These are phyloP conservation scores for Tiliacea citrago DNA, from an alignment of 2,888 invertebrate species.

Conservation along the genomic window DNA sequence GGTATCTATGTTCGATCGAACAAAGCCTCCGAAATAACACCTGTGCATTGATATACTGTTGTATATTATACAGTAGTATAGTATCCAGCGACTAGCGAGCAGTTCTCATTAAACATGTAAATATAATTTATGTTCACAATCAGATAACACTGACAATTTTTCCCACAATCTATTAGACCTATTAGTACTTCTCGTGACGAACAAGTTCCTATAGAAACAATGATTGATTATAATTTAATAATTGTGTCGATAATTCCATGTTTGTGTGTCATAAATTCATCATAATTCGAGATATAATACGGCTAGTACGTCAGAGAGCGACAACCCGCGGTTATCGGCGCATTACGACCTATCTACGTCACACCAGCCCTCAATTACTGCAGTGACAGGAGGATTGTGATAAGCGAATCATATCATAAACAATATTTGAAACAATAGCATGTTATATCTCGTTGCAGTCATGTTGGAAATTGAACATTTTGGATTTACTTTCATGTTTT, in stretches of 20 bases:
- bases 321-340: conserved; percentile 68
- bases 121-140: conserved; percentile 20
- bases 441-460: conserved; percentile 25
- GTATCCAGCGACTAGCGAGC: not conserved
- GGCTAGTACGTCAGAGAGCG: conserved; percentile 65
- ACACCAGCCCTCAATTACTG: conserved; percentile 62
- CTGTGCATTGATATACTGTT: no score
- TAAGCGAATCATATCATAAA: conserved; percentile 60
- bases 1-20: not conserved
- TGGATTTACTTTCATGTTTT: not conserved
- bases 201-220: conserved; percentile 56
- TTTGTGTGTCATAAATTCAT: conserved; percentile 60
- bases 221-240: conserved; percentile 57
- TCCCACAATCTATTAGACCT: conserved; percentile 38
- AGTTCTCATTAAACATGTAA: conserved; percentile 2
- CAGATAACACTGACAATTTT: conserved; percentile 28
- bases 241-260: conserved; percentile 54
- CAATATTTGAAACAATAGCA: conserved; percentile 44
- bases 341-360: conserved; percentile 68
- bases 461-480: conserved; percentile 20
- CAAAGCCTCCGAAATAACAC: conserved; percentile 19
- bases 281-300: conserved; percentile 53
- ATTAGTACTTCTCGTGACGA: conserved; percentile 31
- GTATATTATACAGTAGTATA: no score
- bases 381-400: conserved; percentile 62